Evolutionary conservation across 1,140 invertebrate species (phyloP), one percentile per base, ranked within the genome.

Genomic region (Leucophenga varia): DNA sequence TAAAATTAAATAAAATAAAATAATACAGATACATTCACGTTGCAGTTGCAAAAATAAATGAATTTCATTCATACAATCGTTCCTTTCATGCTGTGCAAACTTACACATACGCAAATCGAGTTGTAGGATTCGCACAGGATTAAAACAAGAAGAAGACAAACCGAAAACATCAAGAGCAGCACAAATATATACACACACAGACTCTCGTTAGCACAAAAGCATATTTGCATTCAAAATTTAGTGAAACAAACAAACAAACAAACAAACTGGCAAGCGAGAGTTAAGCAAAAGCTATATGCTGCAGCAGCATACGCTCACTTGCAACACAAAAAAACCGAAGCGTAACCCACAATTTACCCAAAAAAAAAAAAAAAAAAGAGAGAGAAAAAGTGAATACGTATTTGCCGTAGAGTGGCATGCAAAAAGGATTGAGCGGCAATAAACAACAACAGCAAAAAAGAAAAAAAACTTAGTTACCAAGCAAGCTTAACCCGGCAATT

Each of bases 11-110:
- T n/a, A n/a, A n/a, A n/a, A n/a, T n/a, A n/a, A n/a, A n/a, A n/a
- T n/a, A n/a, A n/a, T n/a, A n/a, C n/a, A n/a, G n/a, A n/a, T n/a
- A n/a, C n/a, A n/a, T n/a, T n/a, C n/a, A n/a, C n/a, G n/a, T n/a
- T n/a, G n/a, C n/a, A n/a, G n/a, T n/a, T n/a, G n/a, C n/a, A n/a
- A 50, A 58, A 58, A 58, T 58, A 58, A 58, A 58, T 58, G 56
- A 52, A 55, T 44, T 55, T 58, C 54, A 58, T 58, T 58, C 55
- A 49, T 55, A 55, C 25, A 39, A 43, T 50, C 25, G 31, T 41
- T n/a, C n/a, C n/a, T n/a, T n/a, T n/a, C n/a, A n/a, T n/a, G n/a
- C n/a, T n/a, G n/a, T n/a, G n/a, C n/a, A n/a, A n/a, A n/a, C n/a
- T n/a, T n/a, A n/a, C n/a, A n/a, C n/a, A n/a, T n/a, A n/a, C n/a